Conservation (phyloP, 2,888 invertebrate species). For the Eugnorisma glareosa region DNA sequence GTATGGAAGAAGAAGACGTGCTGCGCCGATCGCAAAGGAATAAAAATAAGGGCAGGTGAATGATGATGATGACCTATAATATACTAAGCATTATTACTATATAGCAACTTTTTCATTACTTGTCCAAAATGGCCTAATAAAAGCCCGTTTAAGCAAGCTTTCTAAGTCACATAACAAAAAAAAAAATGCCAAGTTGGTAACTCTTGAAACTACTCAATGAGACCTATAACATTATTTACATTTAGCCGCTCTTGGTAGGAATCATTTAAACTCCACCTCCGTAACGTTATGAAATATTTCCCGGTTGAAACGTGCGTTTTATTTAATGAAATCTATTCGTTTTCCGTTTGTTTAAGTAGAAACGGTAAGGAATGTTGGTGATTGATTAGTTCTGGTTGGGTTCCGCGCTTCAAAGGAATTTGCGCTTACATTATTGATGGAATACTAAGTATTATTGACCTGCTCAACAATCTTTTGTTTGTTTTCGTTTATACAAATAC, state of each 20-base stretch:
- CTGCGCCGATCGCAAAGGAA: too few species aligned
- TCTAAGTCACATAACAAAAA: not conserved
- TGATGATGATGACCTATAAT: not conserved
- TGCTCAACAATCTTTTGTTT: not conserved
- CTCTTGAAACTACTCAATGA: slow-evolving; percentile 20
- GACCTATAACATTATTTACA: slow-evolving; percentile 19
- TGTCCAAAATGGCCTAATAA: not conserved
- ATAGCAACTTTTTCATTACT: not conserved
- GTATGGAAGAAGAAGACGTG: not conserved
- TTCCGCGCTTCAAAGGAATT: not conserved
- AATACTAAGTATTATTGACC: not conserved
- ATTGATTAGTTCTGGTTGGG: not conserved
- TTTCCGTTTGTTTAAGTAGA: not conserved
- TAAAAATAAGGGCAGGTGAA: too few species aligned
- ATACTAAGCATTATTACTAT: not conserved
- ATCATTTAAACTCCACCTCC: slow-evolving; percentile 40
- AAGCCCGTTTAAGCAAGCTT: not conserved
- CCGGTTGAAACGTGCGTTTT: slow-evolving; percentile 17
- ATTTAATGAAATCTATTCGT: slow-evolving; percentile 23
- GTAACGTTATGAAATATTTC: slow-evolving; percentile 56
- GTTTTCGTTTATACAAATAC: not conserved
- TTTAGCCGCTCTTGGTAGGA: not conserved
- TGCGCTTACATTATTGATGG: slow-evolving; percentile 3
- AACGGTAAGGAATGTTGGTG: not conserved
- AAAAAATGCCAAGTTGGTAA: not conserved